Conservation (phyloP, 2,797 vertebrate species). For the Molossus alvarezi region DNA sequence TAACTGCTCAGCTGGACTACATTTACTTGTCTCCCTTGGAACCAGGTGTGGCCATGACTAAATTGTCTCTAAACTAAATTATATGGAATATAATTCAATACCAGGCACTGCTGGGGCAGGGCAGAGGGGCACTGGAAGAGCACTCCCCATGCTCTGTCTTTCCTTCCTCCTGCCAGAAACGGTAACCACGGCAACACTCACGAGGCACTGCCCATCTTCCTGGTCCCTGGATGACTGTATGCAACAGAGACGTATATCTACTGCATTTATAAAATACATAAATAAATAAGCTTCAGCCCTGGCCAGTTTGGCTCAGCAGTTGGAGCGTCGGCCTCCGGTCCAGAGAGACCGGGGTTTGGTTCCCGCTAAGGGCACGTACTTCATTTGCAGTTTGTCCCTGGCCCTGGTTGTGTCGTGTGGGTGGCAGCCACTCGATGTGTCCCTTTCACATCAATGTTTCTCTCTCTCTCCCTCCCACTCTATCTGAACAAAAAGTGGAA, state of each 20-base stretch:
- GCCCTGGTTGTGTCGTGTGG: too few species aligned
- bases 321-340: too few species aligned
- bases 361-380: too few species aligned
- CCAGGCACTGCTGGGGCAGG: not conserved
- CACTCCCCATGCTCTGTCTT: too few species aligned
- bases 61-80: not conserved
- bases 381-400: too few species aligned
- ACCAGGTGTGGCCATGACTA: not conserved
- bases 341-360: too few species aligned
- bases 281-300: too few species aligned
- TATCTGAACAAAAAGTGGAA: too few species aligned
- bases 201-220: not conserved
- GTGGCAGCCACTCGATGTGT: too few species aligned
- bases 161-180: not conserved
- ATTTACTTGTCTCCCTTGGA: not conserved
- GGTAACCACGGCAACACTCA: not conserved
- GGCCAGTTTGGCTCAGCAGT: too few species aligned
- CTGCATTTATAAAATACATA: not conserved
- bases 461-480: too few species aligned
- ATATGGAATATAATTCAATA: not conserved
- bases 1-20: not conserved
- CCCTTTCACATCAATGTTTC: too few species aligned
- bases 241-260: not conserved
- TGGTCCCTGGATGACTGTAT: not conserved
- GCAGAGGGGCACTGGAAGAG: not conserved